Evolutionary conservation across 2,888 invertebrate species (phyloP), one percentile per base, ranked within the genome.

Genomic region (Marasmarcha lunaedactyla): DNA sequence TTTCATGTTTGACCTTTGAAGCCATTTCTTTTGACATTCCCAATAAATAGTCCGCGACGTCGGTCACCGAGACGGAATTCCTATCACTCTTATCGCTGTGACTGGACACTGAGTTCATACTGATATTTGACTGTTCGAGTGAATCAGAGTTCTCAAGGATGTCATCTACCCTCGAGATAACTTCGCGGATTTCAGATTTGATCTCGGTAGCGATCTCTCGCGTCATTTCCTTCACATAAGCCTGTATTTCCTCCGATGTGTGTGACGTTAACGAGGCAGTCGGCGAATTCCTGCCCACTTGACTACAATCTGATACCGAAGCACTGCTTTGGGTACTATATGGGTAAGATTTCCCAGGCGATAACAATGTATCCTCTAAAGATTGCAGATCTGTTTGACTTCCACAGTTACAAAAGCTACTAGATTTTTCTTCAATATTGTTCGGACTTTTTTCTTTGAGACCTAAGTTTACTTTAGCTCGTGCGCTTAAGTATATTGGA

Each of bases 121-220:
- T 83, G 37, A 71, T 46, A 59, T 84, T 84, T 15, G 77, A 66
- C 54, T 85, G 79, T 50, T 89, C 89, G 4, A 85, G 59, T 1
- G 79, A 72, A 55, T 89, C 90, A 0, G 88, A 87, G 59, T 89
- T 90, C 45, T 91, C 90, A 25, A 92, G 69, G 36, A 90, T 92
- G 58, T 92, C 91, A 50, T 93, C 92, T 0, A 93, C 92, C 66
- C 88, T 89, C 1, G 89, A 90, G 50, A 92, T 92, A 0, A 93
- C 92, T 65, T 89, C 92, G 4, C 92, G 84, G 33, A 93, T 90
- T 77, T 92, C 92, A 1, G 92, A 92, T 61, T 92, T 92, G 13
- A 93, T 90, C 71, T 92, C 92, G 7, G 90, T 91, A 1, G 92
- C 92, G 45, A 92, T 74, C 71, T 92, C 91, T 68, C 87, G 89